phyloP scores from a whole-genome alignment of 2,113 vertebrate species.

The Phycodurus eques region DNA sequence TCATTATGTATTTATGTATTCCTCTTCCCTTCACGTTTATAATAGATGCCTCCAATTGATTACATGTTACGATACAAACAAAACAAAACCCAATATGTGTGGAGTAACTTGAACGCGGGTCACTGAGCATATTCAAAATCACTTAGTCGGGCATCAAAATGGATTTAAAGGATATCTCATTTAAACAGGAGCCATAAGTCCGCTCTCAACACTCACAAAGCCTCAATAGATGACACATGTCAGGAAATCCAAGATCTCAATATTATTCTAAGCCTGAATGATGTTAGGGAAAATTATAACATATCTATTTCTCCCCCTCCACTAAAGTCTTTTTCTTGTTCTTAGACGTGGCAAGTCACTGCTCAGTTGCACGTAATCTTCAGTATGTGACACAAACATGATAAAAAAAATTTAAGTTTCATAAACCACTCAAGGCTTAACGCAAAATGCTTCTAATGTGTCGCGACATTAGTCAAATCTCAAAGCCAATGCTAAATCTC shows the following conservation, averaged over 20 bases:
- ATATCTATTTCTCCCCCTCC: conserved; percentile 34
- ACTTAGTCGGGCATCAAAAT: conserved; percentile 63
- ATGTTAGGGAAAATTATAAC: conserved; percentile 64
- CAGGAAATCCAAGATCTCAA: conserved; percentile 70
- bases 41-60: conserved; percentile 60
- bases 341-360: conserved; percentile 63
- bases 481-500: conserved; percentile 44
- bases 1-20: conserved; percentile 8
- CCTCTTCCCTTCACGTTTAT: conserved; percentile 37
- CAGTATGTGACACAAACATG: conserved; percentile 68
- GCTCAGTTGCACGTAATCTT: conserved; percentile 66
- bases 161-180: conserved; percentile 67
- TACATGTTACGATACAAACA: conserved; percentile 65
- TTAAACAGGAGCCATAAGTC: conserved; percentile 67
- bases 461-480: conserved; percentile 57
- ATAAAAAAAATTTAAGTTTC: conserved; percentile 57
- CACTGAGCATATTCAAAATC: conserved; percentile 66
- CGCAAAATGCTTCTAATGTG: conserved; percentile 61
- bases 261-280: conserved; percentile 72
- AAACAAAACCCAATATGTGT: conserved; percentile 59
- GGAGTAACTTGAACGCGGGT: conserved; percentile 55
- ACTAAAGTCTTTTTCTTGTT: conserved; percentile 45
- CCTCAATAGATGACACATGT: conserved; percentile 68
- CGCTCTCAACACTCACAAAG: conserved; percentile 67
- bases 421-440: conserved; percentile 69